These are phyloP conservation scores for Danio rerio DNA, from an alignment of 2,113 vertebrate genomes.

Conservation along the genomic window DNA sequence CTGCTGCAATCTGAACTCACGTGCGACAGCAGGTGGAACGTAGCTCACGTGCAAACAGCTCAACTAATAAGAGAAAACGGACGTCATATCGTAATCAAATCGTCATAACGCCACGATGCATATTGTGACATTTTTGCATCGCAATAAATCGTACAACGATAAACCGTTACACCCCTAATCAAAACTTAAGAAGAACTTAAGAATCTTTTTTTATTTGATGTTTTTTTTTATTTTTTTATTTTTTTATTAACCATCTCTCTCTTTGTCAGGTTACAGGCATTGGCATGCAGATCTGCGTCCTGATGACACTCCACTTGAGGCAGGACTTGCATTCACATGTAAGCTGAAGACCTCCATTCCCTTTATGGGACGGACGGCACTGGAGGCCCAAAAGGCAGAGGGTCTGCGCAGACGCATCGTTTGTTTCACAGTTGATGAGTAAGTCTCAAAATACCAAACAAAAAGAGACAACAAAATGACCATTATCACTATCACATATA, in stretches of 20 bases:
- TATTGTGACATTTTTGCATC: too few species aligned
- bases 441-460: conserved; percentile 61
- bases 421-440: conserved; percentile 90
- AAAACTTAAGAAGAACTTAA: not conserved
- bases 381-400: conserved; percentile 83
- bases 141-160: too few species aligned
- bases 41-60: too few species aligned
- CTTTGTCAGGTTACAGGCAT: conserved; percentile 87
- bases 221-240: not conserved
- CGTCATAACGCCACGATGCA: too few species aligned
- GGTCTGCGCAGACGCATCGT: conserved; percentile 86
- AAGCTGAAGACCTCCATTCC: conserved; percentile 85
- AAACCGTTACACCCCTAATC: too few species aligned
- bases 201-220: not conserved
- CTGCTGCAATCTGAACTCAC: too few species aligned
- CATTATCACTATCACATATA: too few species aligned
- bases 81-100: too few species aligned
- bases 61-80: too few species aligned
- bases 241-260: not conserved
- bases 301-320: conserved; percentile 90
- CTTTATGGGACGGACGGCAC: conserved; percentile 86
- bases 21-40: too few species aligned
- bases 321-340: conserved; percentile 92
- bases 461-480: too few species aligned
- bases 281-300: conserved; percentile 93